phyloP scores from a whole-genome alignment of 1,140 invertebrate species.

The Psilanteris sp. region DNA sequence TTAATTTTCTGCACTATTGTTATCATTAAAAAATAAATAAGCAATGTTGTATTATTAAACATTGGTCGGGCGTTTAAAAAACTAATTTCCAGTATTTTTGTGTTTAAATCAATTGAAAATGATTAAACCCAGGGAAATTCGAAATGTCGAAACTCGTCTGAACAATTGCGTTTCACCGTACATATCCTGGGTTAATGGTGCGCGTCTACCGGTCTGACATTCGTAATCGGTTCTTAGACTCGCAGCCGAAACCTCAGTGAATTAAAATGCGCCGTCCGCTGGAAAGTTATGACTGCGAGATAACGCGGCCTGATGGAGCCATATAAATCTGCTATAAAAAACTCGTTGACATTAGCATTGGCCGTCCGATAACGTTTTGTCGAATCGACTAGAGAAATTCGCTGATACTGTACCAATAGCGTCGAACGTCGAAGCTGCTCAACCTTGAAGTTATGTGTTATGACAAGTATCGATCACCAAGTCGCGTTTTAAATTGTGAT shows the following conservation, averaged over 20 bases:
- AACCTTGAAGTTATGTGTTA: slow-evolving; percentile 47
- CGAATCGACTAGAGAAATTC: slow-evolving; percentile 50
- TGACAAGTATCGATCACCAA: slow-evolving; percentile 46
- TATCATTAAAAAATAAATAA: too few relatives aligned
- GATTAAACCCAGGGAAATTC: neutral
- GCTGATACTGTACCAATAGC: slow-evolving; percentile 45
- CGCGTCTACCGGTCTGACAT: slow-evolving; percentile 10
- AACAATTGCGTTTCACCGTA: slow-evolving; percentile 12
- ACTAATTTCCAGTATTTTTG: too few relatives aligned
- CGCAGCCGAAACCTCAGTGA: slow-evolving; percentile 23
- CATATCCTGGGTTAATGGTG: slow-evolving; percentile 26
- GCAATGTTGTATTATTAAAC: too few relatives aligned
- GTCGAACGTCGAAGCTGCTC: neutral
- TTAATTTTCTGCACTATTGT: too few relatives aligned
- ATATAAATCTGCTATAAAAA: slow-evolving; percentile 58
- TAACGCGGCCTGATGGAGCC: slow-evolving; percentile 56
- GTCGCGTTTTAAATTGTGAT: slow-evolving; percentile 34
- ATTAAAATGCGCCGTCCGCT: slow-evolving; percentile 53
- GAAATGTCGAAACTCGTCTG: neutral
- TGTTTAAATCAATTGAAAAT: neutral
- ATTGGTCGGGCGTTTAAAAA: too few relatives aligned
- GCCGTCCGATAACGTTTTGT: slow-evolving; percentile 49
- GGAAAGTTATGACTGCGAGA: slow-evolving; percentile 58
- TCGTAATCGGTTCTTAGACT: slow-evolving; percentile 36
- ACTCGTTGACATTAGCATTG: slow-evolving; percentile 58